These are phyloP conservation scores for Phasia obesa DNA, from an alignment of 2,888 invertebrate genomes.

Conservation along the genomic window DNA sequence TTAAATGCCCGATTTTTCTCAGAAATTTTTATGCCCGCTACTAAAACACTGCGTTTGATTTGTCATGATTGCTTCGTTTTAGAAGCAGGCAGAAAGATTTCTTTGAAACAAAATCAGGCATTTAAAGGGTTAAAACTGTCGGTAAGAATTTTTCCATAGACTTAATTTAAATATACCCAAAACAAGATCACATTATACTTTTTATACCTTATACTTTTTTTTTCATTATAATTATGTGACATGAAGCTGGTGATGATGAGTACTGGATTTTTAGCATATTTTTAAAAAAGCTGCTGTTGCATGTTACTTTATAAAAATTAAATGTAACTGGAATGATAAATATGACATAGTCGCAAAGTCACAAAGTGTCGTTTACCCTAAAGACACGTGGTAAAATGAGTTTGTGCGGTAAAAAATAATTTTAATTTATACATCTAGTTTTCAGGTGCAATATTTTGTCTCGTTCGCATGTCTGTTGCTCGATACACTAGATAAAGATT, in stretches of 20 bases:
- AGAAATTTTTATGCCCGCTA: no score
- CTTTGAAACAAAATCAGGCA: no score
- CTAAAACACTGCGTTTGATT: no score
- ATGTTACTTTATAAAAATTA: neutral
- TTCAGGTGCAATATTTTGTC: conserved; percentile 20
- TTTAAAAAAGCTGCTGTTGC: conserved; percentile 9
- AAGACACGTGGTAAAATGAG: conserved; percentile 65
- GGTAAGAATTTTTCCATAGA: no score
- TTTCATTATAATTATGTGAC: conserved; percentile 4
- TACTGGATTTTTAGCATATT: conserved; percentile 18
- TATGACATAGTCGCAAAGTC: conserved; percentile 30
- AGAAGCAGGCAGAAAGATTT: no score
- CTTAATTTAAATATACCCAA: no score
- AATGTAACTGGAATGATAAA: conserved; percentile 31
- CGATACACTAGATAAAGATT: conserved; percentile 60
- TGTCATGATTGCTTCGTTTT: no score
- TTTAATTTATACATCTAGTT: conserved; percentile 23
- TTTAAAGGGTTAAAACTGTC: no score
- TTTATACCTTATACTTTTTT: neutral
- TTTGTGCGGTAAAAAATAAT: conserved; percentile 39
- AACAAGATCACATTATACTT: no score
- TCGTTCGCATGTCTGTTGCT: conserved; percentile 20
- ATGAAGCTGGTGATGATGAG: conserved; percentile 31
- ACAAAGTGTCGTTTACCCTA: conserved; percentile 50
- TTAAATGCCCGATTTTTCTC: no score